These are phyloP conservation scores for Chiloscyllium plagiosum DNA, from an alignment of 2,113 vertebrate species.

Conservation along the genomic window DNA sequence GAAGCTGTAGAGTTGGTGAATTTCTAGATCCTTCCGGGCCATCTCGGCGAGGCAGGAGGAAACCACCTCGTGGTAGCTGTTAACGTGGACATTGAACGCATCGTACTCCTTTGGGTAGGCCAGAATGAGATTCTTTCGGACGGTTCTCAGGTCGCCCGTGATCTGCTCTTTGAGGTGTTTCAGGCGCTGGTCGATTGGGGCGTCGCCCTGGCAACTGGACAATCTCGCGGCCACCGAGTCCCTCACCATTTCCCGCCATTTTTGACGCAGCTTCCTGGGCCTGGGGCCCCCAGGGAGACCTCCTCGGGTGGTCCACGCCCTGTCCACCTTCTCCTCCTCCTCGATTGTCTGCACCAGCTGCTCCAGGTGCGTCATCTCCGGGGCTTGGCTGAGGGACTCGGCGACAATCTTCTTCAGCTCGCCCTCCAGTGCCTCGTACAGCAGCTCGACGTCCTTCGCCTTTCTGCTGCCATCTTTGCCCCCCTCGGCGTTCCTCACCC, in stretches of 20 bases:
- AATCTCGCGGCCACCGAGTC: conserved; percentile 57
- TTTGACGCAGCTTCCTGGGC: conserved; percentile 58
- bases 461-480: conserved; percentile 62
- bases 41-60: conserved; percentile 56
- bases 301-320: conserved; percentile 44
- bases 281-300: conserved; percentile 40
- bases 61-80: conserved; percentile 73
- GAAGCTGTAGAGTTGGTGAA: conserved; percentile 72
- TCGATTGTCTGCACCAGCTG: conserved; percentile 73
- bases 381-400: conserved; percentile 44
- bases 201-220: conserved; percentile 52
- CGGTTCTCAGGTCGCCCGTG: conserved; percentile 68
- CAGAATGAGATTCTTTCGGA: conserved; percentile 66
- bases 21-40: conserved; percentile 56
- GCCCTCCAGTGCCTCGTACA: conserved; percentile 78
- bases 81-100: conserved; percentile 69
- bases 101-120: conserved; percentile 69
- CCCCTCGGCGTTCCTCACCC: not conserved
- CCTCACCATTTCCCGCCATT: conserved; percentile 68
- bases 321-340: conserved; percentile 71
- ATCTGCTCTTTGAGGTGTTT: conserved; percentile 57
- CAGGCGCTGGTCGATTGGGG: conserved; percentile 41
- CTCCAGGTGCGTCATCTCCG: conserved; percentile 45
- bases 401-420: conserved; percentile 75
- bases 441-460: conserved; percentile 75